Base-by-base conservation (phyloP, 2,113 vertebrate species). In the Limanda limanda region DNA sequence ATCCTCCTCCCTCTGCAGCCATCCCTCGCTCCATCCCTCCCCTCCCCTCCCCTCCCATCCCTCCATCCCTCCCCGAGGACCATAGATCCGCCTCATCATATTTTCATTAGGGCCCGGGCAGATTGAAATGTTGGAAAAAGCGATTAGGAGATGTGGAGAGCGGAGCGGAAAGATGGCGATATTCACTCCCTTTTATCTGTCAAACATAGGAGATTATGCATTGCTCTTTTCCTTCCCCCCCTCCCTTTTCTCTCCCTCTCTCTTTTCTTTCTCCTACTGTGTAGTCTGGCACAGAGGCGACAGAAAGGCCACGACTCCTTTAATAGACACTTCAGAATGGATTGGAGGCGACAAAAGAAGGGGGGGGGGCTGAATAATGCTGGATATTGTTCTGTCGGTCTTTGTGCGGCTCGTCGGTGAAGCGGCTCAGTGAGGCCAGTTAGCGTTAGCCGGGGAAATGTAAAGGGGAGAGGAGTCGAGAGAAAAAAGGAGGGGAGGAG, bases 91-190 rank as follows among this genome's bases (percentile, higher is more conserved):
- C 88, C 87, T 93, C 91, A 91, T 93, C 91, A 92, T 94, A 93
- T 94, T 94, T 94, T 94, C 88, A 92, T 93, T 92, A 93, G 83
- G 85, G 89, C 87, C 89, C 85, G 88, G 93, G 89, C 92, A 94
- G 92, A 93, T 93, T 93, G 87, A 92, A 93, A 93, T 83, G 79
- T 91, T 79, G 89, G 89, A 88, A 92, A 92, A 91, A 89, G 80
- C 78, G 88, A 94, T 93, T 92, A 93, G 83, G 86, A 81, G 83
- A 89, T 78, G 88, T 79, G 77, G 68, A 85, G 83, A 86, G 86
- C 84, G 35, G 82, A 87, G 82, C 73, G 85, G 88, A 89, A 86
- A 90, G 90, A 90, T 83, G 83, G 85, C 84, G 78, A 89, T 85
- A 86, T 83, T 85, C 82, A 66, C 72, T 87, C 72, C 89, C 85